These are phyloP conservation scores for Poecile atricapillus DNA, from an alignment of 2,113 vertebrate species.

Conservation along the genomic window DNA sequence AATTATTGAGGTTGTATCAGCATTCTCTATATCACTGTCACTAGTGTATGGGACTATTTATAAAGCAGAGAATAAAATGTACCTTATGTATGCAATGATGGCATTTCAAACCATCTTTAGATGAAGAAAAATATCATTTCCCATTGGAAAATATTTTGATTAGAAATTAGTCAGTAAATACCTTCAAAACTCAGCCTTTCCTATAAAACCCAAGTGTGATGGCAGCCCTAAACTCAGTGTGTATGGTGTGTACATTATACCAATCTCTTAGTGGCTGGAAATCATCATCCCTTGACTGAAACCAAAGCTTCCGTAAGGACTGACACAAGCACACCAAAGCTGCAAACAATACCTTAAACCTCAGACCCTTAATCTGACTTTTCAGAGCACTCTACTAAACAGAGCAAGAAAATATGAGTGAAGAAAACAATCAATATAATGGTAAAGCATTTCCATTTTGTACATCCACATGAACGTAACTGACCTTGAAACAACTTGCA, in stretches of 20 bases:
- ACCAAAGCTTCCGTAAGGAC: neutral
- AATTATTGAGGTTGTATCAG: neutral
- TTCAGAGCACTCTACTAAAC: neutral
- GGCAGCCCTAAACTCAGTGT: neutral
- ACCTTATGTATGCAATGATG: neutral
- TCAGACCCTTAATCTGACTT: neutral
- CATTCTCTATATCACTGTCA: neutral
- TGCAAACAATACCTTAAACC: neutral
- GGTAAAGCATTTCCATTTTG: constrained; percentile 58
- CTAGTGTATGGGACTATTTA: neutral
- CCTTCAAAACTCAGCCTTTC: neutral
- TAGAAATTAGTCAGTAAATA: neutral
- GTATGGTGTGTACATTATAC: neutral
- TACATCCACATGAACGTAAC: constrained; percentile 34
- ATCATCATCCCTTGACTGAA: neutral
- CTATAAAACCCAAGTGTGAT: neutral
- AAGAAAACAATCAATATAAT: constrained; percentile 1
- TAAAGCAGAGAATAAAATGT: neutral
- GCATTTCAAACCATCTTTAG: neutral
- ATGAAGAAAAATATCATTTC: neutral
- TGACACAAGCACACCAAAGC: neutral
- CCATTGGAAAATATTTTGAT: neutral
- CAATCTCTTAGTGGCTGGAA: neutral
- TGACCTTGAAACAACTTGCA: constrained; percentile 51
- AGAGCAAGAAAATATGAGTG: neutral